Base-by-base conservation (phyloP, 1,140 invertebrate species). In the Diachasmimorpha longicaudata region DNA sequence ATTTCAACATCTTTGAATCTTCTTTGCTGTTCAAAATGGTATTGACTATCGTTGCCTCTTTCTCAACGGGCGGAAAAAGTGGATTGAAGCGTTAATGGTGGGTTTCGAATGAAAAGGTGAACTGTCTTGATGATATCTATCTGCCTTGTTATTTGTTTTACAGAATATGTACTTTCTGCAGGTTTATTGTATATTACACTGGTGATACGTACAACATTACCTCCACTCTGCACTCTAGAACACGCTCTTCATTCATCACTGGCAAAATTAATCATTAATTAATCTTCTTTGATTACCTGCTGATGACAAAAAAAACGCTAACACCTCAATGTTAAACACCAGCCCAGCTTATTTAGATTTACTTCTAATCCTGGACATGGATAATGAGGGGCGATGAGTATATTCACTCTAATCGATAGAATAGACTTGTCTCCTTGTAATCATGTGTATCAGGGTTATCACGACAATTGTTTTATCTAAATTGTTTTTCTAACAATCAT, bases 401-500 rank as follows among this genome's bases (percentile, higher is more conserved):
- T 23, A 25, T 63, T 25, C 9, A 25, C 48, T 63, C 37, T 39
- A 66, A 19, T 44, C 23, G 37, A 70, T 46, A 48, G 11, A 46
- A 42, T 69, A 42, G 31, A 69, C 16, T 70, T 23, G 23, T 46
- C 36, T 16, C 67, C 31, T 69, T 25, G 14, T 69, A 42, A 37
- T 16, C 36, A 69, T 21, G n/a, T 37, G 31, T 16, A 16, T 6
- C 25, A 52, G 58, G 19, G 58, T 44, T 55, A 58, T 39, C 14
- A 21, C 67, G 5, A 21, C 9, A 36, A 76, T 1, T 11, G n/a
- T 70, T 46, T 69, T 36, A 42, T 31, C 52, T 72, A 85, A 87
- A 87, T 87, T 87, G 86, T 87, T 87, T 87, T 87, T 87, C 86
- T 87, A 87, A 87, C 85, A 87, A 84, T 82, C 70, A 70, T 79